Conservation (phyloP, 2,113 vertebrate species). For the Dolichotis patagonum region DNA sequence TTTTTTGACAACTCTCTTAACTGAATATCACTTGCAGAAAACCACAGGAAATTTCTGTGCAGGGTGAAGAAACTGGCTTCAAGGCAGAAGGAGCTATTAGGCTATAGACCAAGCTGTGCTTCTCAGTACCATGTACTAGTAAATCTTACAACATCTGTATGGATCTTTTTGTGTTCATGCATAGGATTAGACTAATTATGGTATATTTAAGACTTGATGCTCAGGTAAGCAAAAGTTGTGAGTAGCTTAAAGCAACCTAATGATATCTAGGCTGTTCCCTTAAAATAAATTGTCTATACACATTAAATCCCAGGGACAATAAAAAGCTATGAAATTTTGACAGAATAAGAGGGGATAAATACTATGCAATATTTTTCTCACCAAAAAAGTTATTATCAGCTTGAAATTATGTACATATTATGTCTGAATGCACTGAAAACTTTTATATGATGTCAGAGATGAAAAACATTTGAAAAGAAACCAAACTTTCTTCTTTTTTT, state of each 20-base stretch:
- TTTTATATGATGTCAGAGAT: slow-evolving; percentile 47
- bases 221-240: slow-evolving; percentile 46
- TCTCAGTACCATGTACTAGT: neutral
- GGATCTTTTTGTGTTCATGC: neutral
- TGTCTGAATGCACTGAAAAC: neutral
- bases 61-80: neutral
- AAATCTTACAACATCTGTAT: neutral
- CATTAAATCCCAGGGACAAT: slow-evolving; percentile 27
- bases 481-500: slow-evolving; percentile 57
- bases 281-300: slow-evolving; percentile 30
- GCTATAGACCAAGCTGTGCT: neutral
- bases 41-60: neutral
- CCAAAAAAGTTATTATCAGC: slow-evolving; percentile 60
- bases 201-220: slow-evolving; percentile 14
- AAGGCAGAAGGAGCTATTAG: neutral
- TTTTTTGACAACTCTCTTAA: slow-evolving; percentile 34
- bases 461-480: slow-evolving; percentile 62
- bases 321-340: neutral
- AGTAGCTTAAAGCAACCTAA: slow-evolving; percentile 42
- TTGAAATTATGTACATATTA: slow-evolving; percentile 67
- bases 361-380: slow-evolving; percentile 66
- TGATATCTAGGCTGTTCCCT: neutral
- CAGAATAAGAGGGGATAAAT: neutral
- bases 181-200: neutral
- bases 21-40: neutral